phyloP scores from a whole-genome alignment of 2,888 invertebrate species.

The Hypena proboscidalis region DNA sequence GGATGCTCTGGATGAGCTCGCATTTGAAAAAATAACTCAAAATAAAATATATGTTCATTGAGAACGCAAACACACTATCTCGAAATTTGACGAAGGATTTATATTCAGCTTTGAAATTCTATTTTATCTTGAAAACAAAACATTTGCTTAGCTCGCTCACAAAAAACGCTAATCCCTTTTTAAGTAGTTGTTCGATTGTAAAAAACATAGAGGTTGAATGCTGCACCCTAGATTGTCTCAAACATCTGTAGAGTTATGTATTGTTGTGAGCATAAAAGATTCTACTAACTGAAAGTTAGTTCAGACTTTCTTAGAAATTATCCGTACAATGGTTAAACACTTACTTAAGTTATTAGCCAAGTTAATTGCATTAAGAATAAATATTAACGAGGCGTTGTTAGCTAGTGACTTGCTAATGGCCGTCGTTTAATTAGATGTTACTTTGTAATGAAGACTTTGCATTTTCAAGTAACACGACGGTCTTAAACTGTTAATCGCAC shows the following conservation, averaged over 20 bases:
- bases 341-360: not conserved
- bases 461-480: not conserved
- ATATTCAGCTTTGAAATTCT: conserved; percentile 36
- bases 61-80: conserved; percentile 58
- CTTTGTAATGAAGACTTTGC: conserved; percentile 2
- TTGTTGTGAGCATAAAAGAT: conserved; percentile 9
- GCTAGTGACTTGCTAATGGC: conserved; percentile 7
- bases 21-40: conserved; percentile 58
- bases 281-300: not conserved
- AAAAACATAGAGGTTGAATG: conserved; percentile 19
- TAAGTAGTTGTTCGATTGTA: conserved; percentile 26
- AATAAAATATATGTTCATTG: conserved; percentile 50
- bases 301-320: conserved; percentile 10
- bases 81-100: conserved; percentile 34
- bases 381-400: conserved; percentile 5
- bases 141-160: conserved; percentile 21
- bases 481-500: not conserved
- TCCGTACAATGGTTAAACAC: not conserved
- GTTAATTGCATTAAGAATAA: conserved; percentile 1
- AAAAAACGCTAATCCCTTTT: conserved; percentile 30
- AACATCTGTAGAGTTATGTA: conserved; percentile 10
- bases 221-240: conserved; percentile 4
- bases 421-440: not conserved
- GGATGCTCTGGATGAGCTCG: conserved; percentile 68
- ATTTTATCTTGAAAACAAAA: conserved; percentile 39